These are phyloP conservation scores for Okamejei kenojei DNA, from an alignment of 2,797 vertebrate species.

Conservation along the genomic window DNA sequence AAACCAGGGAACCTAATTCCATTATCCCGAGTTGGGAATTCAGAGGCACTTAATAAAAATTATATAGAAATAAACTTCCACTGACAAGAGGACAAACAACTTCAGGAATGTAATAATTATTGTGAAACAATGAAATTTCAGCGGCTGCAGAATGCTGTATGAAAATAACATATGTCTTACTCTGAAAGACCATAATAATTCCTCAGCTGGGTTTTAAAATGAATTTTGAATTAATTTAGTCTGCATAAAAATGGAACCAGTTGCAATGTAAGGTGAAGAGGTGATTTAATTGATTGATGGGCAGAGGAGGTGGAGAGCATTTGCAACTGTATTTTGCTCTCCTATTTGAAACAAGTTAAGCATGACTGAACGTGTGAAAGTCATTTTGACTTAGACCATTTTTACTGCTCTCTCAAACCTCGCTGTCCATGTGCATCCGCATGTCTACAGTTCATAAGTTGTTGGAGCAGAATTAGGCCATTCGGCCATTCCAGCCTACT, in stretches of 20 bases:
- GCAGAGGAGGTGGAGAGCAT: conserved; percentile 7
- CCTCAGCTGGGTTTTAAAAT: background rate
- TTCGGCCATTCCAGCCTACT: too few relatives aligned
- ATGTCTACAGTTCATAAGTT: background rate
- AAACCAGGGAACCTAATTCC: background rate
- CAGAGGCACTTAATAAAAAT: background rate
- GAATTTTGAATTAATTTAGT: conserved; percentile 22
- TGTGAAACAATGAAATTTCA: background rate
- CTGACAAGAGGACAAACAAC: background rate
- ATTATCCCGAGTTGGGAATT: background rate
- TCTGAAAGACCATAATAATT: background rate
- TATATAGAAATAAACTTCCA: background rate
- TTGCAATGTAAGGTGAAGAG: conserved; percentile 5
- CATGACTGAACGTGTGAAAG: conserved; percentile 23
- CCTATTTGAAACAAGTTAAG: conserved; percentile 15
- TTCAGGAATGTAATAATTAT: background rate
- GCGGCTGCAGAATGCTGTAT: background rate
- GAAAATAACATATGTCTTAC: background rate
- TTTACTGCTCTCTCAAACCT: conserved; percentile 25
- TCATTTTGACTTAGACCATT: conserved; percentile 33
- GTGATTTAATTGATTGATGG: background rate
- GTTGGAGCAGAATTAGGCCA: too few relatives aligned
- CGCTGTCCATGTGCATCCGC: background rate
- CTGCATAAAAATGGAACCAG: conserved; percentile 16
- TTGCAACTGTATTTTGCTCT: background rate